A percentile compares a stretch with the other conserved stretches of the same genome.
These are phyloP conservation scores for Buathra laborator DNA, from an alignment of 2,888 invertebrate genomes.

Conservation along the genomic window DNA sequence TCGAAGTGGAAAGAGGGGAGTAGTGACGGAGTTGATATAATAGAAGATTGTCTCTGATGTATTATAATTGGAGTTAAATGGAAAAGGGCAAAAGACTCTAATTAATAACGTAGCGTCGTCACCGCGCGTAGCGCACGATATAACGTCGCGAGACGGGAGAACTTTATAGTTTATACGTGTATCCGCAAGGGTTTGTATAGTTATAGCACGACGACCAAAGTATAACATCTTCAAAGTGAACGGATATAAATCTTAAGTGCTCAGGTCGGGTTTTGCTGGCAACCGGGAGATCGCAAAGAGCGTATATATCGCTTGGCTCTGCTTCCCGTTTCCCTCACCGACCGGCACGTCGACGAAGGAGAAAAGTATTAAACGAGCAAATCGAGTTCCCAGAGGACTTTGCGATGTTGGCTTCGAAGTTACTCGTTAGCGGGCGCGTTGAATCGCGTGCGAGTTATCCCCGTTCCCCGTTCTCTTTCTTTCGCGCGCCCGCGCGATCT, in stretches of 20 bases:
- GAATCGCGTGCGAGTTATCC: conserved; percentile 69
- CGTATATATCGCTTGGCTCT: conserved; percentile 38
- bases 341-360: conserved; percentile 29
- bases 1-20: conserved; percentile 25
- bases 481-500: conserved; percentile 2
- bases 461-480: conserved; percentile 31
- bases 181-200: neutral
- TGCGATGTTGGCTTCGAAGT: conserved; percentile 66
- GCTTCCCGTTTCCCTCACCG: neutral
- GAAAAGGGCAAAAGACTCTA: conserved; percentile 45
- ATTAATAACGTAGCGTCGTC: conserved; percentile 52
- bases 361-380: conserved; percentile 67
- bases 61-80: conserved; percentile 49
- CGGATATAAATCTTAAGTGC: conserved; percentile 61
- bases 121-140: neutral
- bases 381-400: conserved; percentile 66
- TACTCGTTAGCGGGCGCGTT: conserved; percentile 69
- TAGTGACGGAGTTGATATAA: neutral
- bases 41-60: conserved; percentile 31
- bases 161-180: neutral
- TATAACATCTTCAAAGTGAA: conserved; percentile 62
- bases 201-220: conserved; percentile 23
- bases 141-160: neutral
- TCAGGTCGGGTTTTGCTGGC: conserved; percentile 44
- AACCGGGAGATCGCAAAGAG: conserved; percentile 51